A percentile compares a stretch with the other conserved stretches of the same genome.
phyloP scores from a whole-genome alignment of 1,140 invertebrate species.

The Zeugodacus cucurbitae region DNA sequence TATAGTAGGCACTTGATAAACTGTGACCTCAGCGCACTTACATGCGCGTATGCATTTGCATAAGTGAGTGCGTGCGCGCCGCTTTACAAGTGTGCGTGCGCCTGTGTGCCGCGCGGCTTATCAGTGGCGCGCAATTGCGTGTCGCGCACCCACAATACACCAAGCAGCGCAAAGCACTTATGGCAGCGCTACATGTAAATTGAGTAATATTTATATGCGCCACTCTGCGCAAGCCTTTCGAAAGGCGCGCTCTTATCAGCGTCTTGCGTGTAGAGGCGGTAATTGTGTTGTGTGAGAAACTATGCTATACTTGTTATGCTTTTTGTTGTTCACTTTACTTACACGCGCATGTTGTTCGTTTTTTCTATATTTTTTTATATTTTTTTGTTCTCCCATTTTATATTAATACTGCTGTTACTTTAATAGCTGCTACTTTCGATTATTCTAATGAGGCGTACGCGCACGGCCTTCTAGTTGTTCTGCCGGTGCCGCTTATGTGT shows the following conservation, averaged over 20 bases:
- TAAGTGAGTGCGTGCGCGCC: background rate
- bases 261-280: background rate
- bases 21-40: conserved; percentile 1
- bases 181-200: background rate
- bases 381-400: background rate
- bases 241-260: background rate
- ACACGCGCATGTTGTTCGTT: background rate
- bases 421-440: conserved; percentile 24
- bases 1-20: background rate
- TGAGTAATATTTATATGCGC: background rate
- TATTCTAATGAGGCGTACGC: conserved; percentile 12
- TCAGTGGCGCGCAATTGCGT: background rate
- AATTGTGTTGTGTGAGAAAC: background rate
- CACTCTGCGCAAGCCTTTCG: background rate
- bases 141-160: background rate
- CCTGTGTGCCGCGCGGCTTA: background rate
- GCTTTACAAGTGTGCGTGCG: background rate
- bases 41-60: background rate
- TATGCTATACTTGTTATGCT: too few species aligned
- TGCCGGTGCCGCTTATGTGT: background rate
- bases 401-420: background rate
- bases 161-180: background rate
- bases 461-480: background rate
- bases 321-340: background rate
- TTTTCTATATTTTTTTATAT: background rate